A percentile compares a stretch with the other conserved stretches of the same genome.
phyloP scores from a whole-genome alignment of 2,888 invertebrate genomes.

The Ochlodes sylvanus region DNA sequence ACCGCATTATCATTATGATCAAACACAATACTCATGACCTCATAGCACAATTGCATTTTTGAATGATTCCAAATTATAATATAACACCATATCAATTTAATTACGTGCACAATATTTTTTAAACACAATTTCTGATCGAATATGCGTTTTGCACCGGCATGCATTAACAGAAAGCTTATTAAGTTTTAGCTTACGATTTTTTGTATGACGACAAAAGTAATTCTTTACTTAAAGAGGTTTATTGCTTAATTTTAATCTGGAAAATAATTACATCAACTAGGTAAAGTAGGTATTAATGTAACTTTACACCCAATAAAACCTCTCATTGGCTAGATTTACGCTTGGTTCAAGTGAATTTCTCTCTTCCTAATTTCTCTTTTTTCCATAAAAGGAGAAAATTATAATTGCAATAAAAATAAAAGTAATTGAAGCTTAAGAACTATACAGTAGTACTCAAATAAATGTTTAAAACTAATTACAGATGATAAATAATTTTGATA shows the following conservation, averaged over 20 bases:
- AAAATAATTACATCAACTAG: neutral
- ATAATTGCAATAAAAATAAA: too few relatives aligned
- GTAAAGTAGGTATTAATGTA: neutral
- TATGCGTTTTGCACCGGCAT: neutral
- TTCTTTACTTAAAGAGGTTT: too few relatives aligned
- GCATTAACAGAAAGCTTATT: neutral
- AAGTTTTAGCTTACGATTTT: neutral
- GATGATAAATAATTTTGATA: too few relatives aligned
- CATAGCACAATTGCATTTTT: constrained; percentile 5
- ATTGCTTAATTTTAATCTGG: neutral
- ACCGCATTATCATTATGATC: neutral
- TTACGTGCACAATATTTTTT: constrained; percentile 6
- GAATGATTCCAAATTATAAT: constrained; percentile 7
- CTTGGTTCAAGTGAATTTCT: too few relatives aligned
- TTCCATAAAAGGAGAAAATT: too few relatives aligned
- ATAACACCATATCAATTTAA: neutral
- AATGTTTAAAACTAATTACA: too few relatives aligned
- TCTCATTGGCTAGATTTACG: too few relatives aligned
- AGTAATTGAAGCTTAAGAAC: too few relatives aligned
- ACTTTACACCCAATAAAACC: too few relatives aligned
- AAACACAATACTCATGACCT: neutral
- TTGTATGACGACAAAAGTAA: too few relatives aligned
- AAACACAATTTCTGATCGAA: neutral
- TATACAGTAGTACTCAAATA: too few relatives aligned
- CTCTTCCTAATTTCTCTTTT: too few relatives aligned